phyloP scores from a whole-genome alignment of 2,797 vertebrate genomes.

The Carcharodon carcharias region DNA sequence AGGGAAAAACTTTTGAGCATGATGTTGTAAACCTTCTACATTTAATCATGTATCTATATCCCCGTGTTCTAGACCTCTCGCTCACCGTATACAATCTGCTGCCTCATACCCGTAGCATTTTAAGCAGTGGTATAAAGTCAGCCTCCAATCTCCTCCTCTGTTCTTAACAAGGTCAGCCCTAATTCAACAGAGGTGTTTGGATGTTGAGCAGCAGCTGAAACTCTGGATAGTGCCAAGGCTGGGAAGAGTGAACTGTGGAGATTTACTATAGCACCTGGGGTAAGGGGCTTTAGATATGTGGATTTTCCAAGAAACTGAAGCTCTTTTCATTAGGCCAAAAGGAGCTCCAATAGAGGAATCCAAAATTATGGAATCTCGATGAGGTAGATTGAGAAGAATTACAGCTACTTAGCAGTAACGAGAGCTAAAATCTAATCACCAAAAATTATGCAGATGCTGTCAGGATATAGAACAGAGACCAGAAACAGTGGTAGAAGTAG shows the following conservation, averaged over 20 bases:
- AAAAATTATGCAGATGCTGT: neutral
- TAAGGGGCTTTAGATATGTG: neutral
- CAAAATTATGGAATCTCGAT: neutral
- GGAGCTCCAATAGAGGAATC: neutral
- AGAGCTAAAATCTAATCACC: neutral
- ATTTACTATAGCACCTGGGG: neutral
- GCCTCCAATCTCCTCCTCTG: neutral
- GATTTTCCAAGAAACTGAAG: neutral
- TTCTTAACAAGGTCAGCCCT: neutral
- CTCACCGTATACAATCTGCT: neutral
- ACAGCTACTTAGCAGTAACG: neutral
- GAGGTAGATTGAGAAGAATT: neutral
- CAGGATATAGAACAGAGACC: neutral
- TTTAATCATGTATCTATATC: neutral
- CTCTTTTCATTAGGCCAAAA: neutral
- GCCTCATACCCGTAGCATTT: neutral
- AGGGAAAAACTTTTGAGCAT: neutral
- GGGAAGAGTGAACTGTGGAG: neutral
- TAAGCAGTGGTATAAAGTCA: neutral
- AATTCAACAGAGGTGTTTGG: neutral
- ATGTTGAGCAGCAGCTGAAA: neutral
- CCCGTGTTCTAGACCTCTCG: no score
- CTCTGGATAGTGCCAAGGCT: neutral
- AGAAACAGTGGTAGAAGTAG: neutral
- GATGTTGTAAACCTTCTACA: neutral